A percentile compares a stretch with the other conserved stretches of the same genome.
Evolutionary conservation across 2,113 vertebrate species (phyloP).

Genomic region (Spheniscus mendiculus): DNA sequence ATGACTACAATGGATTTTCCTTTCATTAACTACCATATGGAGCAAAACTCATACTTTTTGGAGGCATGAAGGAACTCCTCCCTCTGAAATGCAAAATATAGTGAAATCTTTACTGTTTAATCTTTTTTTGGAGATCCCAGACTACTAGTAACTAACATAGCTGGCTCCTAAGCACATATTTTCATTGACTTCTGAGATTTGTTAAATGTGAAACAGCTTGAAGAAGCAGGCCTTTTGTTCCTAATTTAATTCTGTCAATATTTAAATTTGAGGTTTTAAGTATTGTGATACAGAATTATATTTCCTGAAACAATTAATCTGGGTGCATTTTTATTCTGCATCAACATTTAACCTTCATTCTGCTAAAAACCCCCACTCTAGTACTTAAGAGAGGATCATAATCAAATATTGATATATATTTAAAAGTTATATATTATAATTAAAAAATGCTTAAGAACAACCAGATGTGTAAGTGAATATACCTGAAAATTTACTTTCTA

Average conservation of each 20-base stretch:
- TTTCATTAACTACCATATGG: neutral
- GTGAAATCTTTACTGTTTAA: neutral
- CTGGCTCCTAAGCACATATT: neutral
- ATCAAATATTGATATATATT: neutral
- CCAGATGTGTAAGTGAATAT: neutral
- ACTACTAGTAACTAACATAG: neutral
- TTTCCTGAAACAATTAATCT: neutral
- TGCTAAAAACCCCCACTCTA: neutral
- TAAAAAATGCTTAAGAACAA: neutral
- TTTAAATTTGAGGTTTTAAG: neutral
- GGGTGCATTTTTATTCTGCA: neutral
- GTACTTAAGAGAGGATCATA: neutral
- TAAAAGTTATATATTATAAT: too few relatives aligned
- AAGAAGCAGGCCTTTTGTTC: neutral
- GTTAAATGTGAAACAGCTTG: neutral
- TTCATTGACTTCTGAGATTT: neutral
- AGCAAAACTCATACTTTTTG: neutral
- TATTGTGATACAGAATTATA: neutral
- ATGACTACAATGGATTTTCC: neutral
- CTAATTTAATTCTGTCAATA: neutral
- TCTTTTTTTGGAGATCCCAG: neutral
- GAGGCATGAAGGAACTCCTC: neutral
- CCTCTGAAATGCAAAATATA: neutral
- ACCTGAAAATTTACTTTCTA: neutral
- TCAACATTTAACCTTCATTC: neutral